Conservation (phyloP, 1,140 invertebrate genomes). For the Caenorhabditis brenneri region DNA sequence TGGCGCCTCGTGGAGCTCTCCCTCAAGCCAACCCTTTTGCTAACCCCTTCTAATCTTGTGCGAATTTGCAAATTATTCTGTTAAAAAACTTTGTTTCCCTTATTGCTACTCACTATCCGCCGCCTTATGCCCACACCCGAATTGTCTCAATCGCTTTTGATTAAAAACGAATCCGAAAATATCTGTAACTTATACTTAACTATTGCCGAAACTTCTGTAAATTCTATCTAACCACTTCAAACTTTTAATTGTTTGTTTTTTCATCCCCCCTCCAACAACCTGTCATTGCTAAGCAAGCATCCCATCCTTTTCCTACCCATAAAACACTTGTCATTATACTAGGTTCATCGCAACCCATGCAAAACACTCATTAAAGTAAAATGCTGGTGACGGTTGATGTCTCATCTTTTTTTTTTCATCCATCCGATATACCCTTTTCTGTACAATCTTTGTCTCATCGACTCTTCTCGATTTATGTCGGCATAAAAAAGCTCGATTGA, state of each 20-base stretch:
- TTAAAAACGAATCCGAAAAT: too few species aligned
- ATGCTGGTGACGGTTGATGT: conserved; percentile 23
- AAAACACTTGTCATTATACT: neutral
- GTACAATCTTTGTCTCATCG: conserved; percentile 11
- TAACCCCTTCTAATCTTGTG: conserved; percentile 38
- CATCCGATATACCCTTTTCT: neutral
- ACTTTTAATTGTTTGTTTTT: neutral
- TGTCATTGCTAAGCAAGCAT: neutral
- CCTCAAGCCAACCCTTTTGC: conserved; percentile 50
- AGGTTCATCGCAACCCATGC: too few species aligned
- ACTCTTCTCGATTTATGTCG: too few species aligned
- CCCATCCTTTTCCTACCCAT: neutral
- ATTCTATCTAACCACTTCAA: too few species aligned
- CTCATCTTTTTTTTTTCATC: neutral
- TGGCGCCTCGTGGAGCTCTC: conserved; percentile 49
- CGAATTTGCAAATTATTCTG: neutral
- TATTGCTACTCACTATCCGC: too few species aligned
- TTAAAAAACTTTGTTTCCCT: too few species aligned
- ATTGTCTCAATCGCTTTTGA: too few species aligned
- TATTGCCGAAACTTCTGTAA: too few species aligned
- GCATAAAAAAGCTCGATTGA: too few species aligned
- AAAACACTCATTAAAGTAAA: neutral
- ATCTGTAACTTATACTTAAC: too few species aligned
- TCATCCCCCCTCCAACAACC: too few species aligned
- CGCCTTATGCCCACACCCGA: neutral